Evolutionary conservation across 2,797 vertebrate genomes (phyloP), one percentile per base, ranked within the genome.

Genomic region (Danio kyathit): DNA sequence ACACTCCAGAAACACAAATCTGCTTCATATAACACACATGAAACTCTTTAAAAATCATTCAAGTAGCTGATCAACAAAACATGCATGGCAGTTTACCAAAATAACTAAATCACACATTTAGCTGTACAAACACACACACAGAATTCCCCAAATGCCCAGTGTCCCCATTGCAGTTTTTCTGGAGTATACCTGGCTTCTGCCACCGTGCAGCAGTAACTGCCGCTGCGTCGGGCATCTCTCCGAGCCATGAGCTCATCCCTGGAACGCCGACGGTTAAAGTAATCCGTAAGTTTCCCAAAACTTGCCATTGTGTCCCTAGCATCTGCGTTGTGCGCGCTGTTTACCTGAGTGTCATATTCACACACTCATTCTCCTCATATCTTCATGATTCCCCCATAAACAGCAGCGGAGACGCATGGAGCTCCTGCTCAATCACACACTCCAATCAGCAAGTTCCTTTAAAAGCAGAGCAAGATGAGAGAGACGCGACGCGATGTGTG

Each of bases 281-380:
- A 96, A 87, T 97, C 96, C 8, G 96, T 97, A 90, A 97, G 95
- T 94, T 97, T 97, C 84, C 96, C 96, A 14, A 97, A 97, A 69
- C 96, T 96, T 84, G 96, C 94, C 96, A 97, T 97, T 89, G 0
- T 11, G 0, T 69, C 56, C 2, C 0, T 77, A 3, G 41, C 40
- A 17, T 13, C 29, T 0, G 17, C 71, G 19, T 41, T 38, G 19
- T 5, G 48, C 9, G 6, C 57, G 19, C 3, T 56, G 16, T 65
- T 67, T 29, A 46, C 63, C n/a, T 48, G 49, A 67, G 13, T 10
- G 11, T 43, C 44, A 51, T 43, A 9, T 65, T 56, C 59, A 54
- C 17, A 56, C 78, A 13, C 9, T 79, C 29, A 12, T 43, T 65
- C 48, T 19, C 44, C 12, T 74, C 76, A 52, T 46, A 46, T 79